phyloP scores from a whole-genome alignment of 2,113 vertebrate species.

The Petromus typicus region DNA sequence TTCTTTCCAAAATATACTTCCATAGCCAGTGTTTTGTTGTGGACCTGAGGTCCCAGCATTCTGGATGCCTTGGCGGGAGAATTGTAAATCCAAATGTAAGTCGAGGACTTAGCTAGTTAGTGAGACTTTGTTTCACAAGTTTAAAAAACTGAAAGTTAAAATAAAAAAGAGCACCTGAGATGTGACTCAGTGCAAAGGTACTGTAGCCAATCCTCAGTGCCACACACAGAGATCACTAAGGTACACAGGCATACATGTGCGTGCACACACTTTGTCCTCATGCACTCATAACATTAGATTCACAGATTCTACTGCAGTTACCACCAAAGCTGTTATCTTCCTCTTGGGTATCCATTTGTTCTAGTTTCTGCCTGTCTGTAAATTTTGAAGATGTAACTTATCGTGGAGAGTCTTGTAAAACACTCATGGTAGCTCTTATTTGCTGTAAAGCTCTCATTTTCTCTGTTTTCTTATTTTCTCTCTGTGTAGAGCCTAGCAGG shows the following conservation, averaged over 20 bases:
- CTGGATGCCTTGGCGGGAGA: not conserved
- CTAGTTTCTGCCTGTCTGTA: not conserved
- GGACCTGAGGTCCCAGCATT: not conserved
- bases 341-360: not conserved
- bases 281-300: not conserved
- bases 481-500: not conserved
- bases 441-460: not conserved
- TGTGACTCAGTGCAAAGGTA: not conserved
- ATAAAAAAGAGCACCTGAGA: not conserved
- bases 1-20: constrained; percentile 32
- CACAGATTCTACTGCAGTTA: constrained; percentile 37
- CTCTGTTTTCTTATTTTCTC: not conserved
- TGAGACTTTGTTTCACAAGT: not conserved
- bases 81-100: not conserved
- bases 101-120: not conserved
- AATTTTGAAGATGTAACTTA: not conserved
- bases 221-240: not conserved
- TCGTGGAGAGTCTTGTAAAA: not conserved
- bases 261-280: not conserved
- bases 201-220: not conserved
- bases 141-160: not conserved
- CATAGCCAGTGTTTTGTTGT: not conserved
- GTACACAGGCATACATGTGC: no score
- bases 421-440: not conserved
- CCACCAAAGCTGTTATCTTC: not conserved